Base-by-base conservation (phyloP, 1,140 invertebrate genomes). In the Danaus melanippus region DNA sequence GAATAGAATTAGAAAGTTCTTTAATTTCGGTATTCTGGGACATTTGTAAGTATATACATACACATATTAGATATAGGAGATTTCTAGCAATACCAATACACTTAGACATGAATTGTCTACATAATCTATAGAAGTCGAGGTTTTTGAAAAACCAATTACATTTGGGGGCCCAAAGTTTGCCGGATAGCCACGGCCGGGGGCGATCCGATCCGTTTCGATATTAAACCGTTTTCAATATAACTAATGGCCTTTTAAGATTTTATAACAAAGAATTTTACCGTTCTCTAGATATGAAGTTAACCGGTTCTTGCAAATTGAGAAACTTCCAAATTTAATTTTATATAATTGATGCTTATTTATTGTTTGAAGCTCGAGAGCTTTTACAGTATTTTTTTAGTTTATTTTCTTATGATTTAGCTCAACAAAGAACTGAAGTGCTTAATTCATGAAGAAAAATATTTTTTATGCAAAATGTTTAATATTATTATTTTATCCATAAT, bases 191-290 rank as follows among this genome's bases (percentile, higher is more conserved):
- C 8, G 49, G 55, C 60, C 55, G 52, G 21, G 40, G 70, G 70
- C 70, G 41, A 49, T 65, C 12, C 50, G 62, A 56, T 66, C 59
- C 65, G 59, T 55, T 70, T 58, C 60, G 60, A 73, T 66, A 70
- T 73, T 73, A 70, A 67, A 72, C 65, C 70, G 58, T 64, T 71
- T 69, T 60, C 67, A 72, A 72, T 72, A 69, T 72, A 72, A 65
- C 62, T 67, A 72, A 72, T 72, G 70, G 67, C 42, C 64, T 60
- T 66, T 69, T 72, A 66, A 72, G 59, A 72, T 72, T 72, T 69
- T 67, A 67, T 62, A 71, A 64, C 64, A 64, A 69, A 62, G 65
- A 66, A 59, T 67, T 67, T 64, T 60, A 67, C 65, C 60, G 60
- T 21, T 50, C 44, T 53, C 43, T 21, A 59, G 54, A 65, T 61